Evolutionary conservation across 2,113 vertebrate species (phyloP).

Genomic region (Cyprinodon tularosa): DNA sequence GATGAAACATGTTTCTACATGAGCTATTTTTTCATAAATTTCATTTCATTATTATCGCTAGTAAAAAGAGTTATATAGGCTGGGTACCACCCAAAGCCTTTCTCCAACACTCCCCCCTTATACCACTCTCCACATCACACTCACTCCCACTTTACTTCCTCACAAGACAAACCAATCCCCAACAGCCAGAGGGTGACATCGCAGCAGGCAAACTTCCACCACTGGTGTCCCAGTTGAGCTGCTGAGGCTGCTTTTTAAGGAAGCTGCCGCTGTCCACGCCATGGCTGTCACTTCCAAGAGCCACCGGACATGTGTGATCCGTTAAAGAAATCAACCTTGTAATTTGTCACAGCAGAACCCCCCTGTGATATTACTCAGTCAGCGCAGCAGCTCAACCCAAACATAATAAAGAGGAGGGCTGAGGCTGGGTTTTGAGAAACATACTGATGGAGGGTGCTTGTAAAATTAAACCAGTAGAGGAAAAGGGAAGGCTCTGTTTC

Average conservation of each 20-base stretch:
- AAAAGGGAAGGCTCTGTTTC: neutral
- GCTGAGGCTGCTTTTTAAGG: conserved; percentile 69
- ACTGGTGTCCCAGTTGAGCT: conserved; percentile 64
- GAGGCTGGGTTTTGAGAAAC: conserved; percentile 34
- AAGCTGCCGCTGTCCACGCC: conserved; percentile 42
- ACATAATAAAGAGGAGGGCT: conserved; percentile 13
- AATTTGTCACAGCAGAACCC: conserved; percentile 62
- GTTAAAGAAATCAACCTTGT: conserved; percentile 65
- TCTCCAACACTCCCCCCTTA: conserved; percentile 19
- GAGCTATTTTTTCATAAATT: neutral
- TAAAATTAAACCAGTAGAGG: conserved; percentile 19
- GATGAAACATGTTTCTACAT: neutral
- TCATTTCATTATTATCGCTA: neutral
- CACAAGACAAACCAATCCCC: conserved; percentile 70
- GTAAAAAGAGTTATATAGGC: conserved; percentile 14
- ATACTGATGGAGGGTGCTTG: neutral
- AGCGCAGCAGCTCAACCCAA: conserved; percentile 50
- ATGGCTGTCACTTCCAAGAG: conserved; percentile 59
- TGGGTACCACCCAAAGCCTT: conserved; percentile 4
- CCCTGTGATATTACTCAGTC: conserved; percentile 56
- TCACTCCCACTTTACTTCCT: conserved; percentile 38
- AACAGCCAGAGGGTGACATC: conserved; percentile 70
- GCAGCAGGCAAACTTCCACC: conserved; percentile 68
- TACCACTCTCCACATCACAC: conserved; percentile 16
- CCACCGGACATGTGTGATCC: conserved; percentile 71